Conservation (phyloP, 30 jellyfish, hydroid and myxozoan species). For the Chrysaora quinquecirrha region DNA sequence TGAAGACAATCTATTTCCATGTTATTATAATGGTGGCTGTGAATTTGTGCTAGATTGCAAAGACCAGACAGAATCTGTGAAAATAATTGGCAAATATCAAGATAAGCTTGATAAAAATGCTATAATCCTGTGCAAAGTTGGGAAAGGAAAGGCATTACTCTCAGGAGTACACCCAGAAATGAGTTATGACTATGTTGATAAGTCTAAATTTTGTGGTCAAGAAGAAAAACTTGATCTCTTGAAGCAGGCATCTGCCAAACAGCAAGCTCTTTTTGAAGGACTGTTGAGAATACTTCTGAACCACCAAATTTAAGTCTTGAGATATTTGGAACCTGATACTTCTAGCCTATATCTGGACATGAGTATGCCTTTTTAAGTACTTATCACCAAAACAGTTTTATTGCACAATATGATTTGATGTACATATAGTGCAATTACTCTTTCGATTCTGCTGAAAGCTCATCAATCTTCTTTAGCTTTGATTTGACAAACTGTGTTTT, state of each 20-base stretch:
- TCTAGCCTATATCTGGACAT: too few species aligned
- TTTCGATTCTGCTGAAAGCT: conserved; percentile 10
- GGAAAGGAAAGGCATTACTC: conserved; percentile 70
- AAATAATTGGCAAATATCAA: conserved; percentile 29
- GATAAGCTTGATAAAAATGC: conserved; percentile 75
- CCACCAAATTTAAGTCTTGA: too few species aligned
- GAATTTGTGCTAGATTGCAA: conserved; percentile 71
- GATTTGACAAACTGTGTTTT: conserved; percentile 68
- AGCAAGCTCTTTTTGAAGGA: conserved; percentile 7
- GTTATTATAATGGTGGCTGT: conserved; percentile 93
- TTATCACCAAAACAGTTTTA: too few species aligned
- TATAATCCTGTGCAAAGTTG: conserved; percentile 34
- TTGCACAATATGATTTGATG: too few species aligned
- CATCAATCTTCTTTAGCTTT: conserved; percentile 25
- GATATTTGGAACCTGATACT: too few species aligned
- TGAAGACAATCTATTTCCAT: conserved; percentile 5
- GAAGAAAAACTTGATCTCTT: conserved; percentile 14
- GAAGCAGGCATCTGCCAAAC: conserved; percentile 6
- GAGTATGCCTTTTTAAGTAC: too few species aligned
- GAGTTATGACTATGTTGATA: conserved; percentile 27
- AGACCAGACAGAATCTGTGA: background rate
- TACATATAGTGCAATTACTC: too few species aligned
- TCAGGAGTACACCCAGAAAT: conserved; percentile 96
- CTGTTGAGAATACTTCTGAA: background rate
- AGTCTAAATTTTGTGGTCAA: conserved; percentile 17